These are phyloP conservation scores for Pitta sordida DNA, from an alignment of 2,113 vertebrate species.

Conservation along the genomic window DNA sequence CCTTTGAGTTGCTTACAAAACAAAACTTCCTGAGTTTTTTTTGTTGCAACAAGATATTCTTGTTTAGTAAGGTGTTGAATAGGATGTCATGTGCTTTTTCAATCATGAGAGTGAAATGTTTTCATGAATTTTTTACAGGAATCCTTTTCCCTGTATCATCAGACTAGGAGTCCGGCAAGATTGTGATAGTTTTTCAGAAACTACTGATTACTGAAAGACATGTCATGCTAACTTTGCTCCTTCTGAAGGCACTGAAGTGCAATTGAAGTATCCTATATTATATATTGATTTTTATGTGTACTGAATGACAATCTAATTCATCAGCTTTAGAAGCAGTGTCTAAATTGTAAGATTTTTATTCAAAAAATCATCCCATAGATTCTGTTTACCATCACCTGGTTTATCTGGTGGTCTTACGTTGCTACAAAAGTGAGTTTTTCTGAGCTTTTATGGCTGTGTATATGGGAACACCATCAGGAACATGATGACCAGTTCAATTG, in stretches of 20 bases:
- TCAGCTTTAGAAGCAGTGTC: not conserved
- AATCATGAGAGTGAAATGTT: not conserved
- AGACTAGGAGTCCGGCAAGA: not conserved
- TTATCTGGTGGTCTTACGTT: not conserved
- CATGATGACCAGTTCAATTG: accelerated
- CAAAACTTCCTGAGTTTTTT: not conserved
- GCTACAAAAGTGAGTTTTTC: not conserved
- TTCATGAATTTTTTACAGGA: not conserved
- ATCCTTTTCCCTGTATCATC: not conserved
- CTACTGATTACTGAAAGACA: conserved; percentile 17
- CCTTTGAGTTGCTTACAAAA: not conserved
- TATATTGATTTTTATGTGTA: conserved; percentile 38
- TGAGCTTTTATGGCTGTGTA: not conserved
- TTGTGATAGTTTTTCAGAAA: not conserved
- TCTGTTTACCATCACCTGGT: not conserved
- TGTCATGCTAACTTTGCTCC: conserved; percentile 21
- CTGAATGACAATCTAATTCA: not conserved
- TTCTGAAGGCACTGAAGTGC: conserved; percentile 28
- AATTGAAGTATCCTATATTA: conserved; percentile 44
- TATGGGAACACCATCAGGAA: not conserved
- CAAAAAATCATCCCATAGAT: not conserved
- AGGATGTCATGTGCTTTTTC: not conserved
- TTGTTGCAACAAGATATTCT: not conserved
- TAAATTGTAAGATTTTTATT: not conserved
- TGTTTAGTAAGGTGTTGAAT: not conserved